Evolutionary conservation across 1,140 invertebrate species (phyloP).

Genomic region (Achroia grisella): DNA sequence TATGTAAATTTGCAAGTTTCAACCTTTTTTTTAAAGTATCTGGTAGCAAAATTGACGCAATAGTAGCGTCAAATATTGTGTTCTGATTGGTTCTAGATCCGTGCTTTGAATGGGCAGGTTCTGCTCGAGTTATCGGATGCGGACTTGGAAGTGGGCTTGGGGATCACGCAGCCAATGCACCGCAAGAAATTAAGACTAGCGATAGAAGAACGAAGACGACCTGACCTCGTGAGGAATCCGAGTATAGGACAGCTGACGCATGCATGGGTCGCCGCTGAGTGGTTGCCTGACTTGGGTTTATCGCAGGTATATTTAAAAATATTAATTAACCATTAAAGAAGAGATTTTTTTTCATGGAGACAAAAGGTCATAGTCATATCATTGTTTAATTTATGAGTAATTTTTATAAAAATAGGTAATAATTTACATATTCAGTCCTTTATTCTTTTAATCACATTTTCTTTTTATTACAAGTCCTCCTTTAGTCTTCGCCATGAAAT

Average conservation of each 20-base stretch:
- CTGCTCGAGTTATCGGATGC: slow-evolving; percentile 91
- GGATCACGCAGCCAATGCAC: slow-evolving; percentile 92
- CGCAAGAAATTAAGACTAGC: slow-evolving; percentile 94
- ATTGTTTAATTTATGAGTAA: too few relatives aligned
- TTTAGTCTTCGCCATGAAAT: too few relatives aligned
- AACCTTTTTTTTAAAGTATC: not conserved
- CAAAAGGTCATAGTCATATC: too few relatives aligned
- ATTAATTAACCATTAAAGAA: too few relatives aligned
- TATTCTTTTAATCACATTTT: too few relatives aligned
- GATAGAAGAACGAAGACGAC: slow-evolving; percentile 92
- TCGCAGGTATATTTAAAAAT: slow-evolving; percentile 76
- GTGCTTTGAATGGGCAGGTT: slow-evolving; percentile 82
- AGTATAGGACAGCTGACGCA: slow-evolving; percentile 89
- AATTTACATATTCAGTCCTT: too few relatives aligned
- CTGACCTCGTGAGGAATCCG: slow-evolving; percentile 88
- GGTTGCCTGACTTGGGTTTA: slow-evolving; percentile 92
- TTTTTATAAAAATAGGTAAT: too few relatives aligned
- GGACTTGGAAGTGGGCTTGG: slow-evolving; percentile 90
- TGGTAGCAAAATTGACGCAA: slow-evolving; percentile 44
- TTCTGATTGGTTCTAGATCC: slow-evolving; percentile 76
- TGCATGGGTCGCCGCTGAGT: slow-evolving; percentile 93
- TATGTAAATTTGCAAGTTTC: not conserved
- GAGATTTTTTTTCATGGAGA: too few relatives aligned
- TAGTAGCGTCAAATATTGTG: slow-evolving; percentile 71
- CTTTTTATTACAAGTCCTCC: too few relatives aligned